These are phyloP conservation scores for zebrafish (Danio rerio) DNA, from an alignment of 2,113 vertebrate species.

Conservation along the genomic window GRCz12tu NC_133192.1:6236001-6236500, in stretches of 20 bases:
- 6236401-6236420: slow-evolving; percentile 49
- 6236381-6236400: slow-evolving; percentile 45
- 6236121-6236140: slow-evolving; percentile 30
- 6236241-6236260: slow-evolving; percentile 44
- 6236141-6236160: slow-evolving; percentile 40
- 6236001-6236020: not conserved
- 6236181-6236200: slow-evolving; percentile 36
- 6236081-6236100: not conserved
- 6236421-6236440: not conserved
- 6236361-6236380: slow-evolving; percentile 43
- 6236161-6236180: slow-evolving; percentile 48
- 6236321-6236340: slow-evolving; percentile 27
- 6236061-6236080: not conserved
- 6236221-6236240: slow-evolving; percentile 25
- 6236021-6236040: not conserved
- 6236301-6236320: slow-evolving; percentile 16
- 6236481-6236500: no score
- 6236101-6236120: slow-evolving; percentile 16
- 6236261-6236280: slow-evolving; percentile 43
- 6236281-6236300: slow-evolving; percentile 48
- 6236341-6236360: slow-evolving; percentile 57
- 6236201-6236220: not conserved
- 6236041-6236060: not conserved
- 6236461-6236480: no score
- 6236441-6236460: no score